phyloP scores from a whole-genome alignment of 2,888 invertebrate species.

The Pristionchus maxplancki region DNA sequence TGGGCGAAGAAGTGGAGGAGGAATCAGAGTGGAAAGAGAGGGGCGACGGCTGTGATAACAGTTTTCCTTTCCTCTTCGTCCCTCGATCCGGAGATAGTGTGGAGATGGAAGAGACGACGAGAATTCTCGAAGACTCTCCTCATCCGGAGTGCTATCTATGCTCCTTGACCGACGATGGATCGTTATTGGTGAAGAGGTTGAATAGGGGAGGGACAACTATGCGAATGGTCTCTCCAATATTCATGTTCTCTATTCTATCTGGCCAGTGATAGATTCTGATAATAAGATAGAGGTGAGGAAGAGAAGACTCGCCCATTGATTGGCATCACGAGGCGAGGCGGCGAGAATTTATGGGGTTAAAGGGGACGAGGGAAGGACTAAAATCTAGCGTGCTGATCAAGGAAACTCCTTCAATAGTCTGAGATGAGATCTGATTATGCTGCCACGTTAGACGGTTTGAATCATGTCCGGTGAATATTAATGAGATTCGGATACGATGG shows the following conservation, averaged over 20 bases:
- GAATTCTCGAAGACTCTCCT: too few species aligned
- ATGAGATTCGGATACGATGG: background rate
- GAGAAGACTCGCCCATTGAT: constrained; percentile 24
- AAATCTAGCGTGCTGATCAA: background rate
- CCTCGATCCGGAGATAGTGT: background rate
- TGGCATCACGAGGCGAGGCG: constrained; percentile 32
- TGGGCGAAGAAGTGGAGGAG: background rate
- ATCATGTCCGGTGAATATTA: background rate
- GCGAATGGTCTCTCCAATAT: background rate
- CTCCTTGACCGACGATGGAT: background rate
- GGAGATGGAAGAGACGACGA: background rate
- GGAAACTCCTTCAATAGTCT: too few species aligned
- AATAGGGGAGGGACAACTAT: too few species aligned
- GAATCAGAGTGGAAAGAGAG: background rate
- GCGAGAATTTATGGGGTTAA: constrained; percentile 27
- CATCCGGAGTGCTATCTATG: background rate
- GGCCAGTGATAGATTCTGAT: background rate
- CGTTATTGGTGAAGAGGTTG: background rate
- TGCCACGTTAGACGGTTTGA: background rate
- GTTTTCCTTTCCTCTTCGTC: background rate
- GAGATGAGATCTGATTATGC: too few species aligned
- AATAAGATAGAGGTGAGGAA: background rate
- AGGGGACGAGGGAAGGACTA: background rate
- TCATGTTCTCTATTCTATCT: background rate
- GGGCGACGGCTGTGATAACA: constrained; percentile 23